Evolutionary conservation across 2,888 invertebrate species (phyloP).

Genomic region (Chrysolina americana): DNA sequence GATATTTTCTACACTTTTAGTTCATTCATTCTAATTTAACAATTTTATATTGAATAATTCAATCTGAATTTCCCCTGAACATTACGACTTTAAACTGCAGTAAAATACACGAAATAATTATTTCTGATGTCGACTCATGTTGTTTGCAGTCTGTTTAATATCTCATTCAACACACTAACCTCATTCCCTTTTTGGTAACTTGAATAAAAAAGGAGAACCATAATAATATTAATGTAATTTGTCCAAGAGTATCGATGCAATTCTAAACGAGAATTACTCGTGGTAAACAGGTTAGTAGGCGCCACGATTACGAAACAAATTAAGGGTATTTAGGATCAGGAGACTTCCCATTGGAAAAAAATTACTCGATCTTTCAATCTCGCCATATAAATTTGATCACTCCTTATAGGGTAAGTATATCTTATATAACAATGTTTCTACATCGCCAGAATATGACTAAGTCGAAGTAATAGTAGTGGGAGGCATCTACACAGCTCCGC

Average conservation of each 20-base stretch:
- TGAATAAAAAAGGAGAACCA: constrained; percentile 24
- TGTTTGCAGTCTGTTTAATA: constrained; percentile 18
- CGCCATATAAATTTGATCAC: constrained; percentile 16
- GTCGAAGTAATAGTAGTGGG: constrained; percentile 1
- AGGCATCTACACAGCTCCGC: constrained; percentile 7
- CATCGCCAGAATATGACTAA: constrained; percentile 15
- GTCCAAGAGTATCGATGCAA: constrained; percentile 24
- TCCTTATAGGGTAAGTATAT: constrained; percentile 20
- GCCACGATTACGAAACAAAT: constrained; percentile 20
- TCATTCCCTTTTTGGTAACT: constrained; percentile 24
- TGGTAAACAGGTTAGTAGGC: constrained; percentile 20
- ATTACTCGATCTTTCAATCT: constrained; percentile 12
- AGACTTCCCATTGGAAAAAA: constrained; percentile 3
- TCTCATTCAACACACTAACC: constrained; percentile 21
- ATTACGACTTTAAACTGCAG: not conserved
- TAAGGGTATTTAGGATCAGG: constrained; percentile 4
- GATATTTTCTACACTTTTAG: too few species aligned
- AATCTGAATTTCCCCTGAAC: not conserved
- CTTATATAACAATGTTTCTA: constrained; percentile 13
- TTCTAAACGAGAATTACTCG: constrained; percentile 19
- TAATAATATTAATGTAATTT: constrained; percentile 22
- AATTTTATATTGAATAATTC: too few species aligned
- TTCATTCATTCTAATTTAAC: too few species aligned
- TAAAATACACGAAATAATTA: constrained; percentile 12
- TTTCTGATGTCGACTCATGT: constrained; percentile 6